These are phyloP conservation scores for Notolabrus celidotus DNA, from an alignment of 2,797 vertebrate species.

Conservation along the genomic window DNA sequence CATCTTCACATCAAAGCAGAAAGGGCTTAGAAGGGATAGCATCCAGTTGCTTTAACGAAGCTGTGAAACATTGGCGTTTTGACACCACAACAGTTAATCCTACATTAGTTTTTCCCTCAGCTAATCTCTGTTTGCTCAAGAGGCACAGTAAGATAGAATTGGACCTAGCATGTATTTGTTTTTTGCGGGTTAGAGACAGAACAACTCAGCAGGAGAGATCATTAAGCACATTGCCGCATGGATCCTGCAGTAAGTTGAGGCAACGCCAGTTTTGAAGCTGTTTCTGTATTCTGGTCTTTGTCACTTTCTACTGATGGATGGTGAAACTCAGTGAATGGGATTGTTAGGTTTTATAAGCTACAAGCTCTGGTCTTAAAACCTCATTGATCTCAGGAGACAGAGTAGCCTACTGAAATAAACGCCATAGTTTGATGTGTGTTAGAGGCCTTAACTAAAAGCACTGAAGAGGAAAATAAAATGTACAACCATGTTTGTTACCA, in stretches of 20 bases:
- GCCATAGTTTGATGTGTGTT: constrained; percentile 32
- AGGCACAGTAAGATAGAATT: constrained; percentile 38
- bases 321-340: constrained; percentile 40
- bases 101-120: constrained; percentile 39
- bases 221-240: constrained; percentile 54
- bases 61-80: not conserved
- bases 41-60: not conserved
- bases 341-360: constrained; percentile 36
- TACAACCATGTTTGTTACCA: constrained; percentile 2
- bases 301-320: constrained; percentile 52
- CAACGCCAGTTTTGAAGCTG: constrained; percentile 48
- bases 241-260: constrained; percentile 36
- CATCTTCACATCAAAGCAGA: not conserved
- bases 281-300: constrained; percentile 52
- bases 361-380: constrained; percentile 51
- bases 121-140: constrained; percentile 45
- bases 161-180: constrained; percentile 53
- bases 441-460: constrained; percentile 29
- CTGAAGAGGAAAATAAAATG: constrained; percentile 42
- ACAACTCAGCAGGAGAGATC: constrained; percentile 56
- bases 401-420: constrained; percentile 24
- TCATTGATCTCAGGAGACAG: constrained; percentile 45
- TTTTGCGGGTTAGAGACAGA: constrained; percentile 53
- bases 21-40: not conserved
- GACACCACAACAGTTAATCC: constrained; percentile 21